Evolutionary conservation across 2,888 invertebrate species (phyloP).

Genomic region (Cantharis flavilabris): DNA sequence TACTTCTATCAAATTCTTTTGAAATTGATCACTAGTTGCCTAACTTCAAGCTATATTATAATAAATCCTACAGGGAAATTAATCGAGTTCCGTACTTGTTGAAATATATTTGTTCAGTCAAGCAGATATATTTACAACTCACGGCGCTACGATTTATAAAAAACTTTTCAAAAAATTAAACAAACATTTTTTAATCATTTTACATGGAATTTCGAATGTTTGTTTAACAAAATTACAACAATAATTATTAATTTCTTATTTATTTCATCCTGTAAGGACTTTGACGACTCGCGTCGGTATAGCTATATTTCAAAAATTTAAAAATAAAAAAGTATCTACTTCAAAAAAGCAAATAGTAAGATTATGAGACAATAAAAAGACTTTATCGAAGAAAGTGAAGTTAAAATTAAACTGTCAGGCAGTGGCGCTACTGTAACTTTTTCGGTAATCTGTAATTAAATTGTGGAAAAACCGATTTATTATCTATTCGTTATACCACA

Average conservation of each 20-base stretch:
- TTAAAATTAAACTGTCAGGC: neutral
- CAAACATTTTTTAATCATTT: neutral
- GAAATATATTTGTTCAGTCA: neutral
- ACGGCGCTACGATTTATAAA: neutral
- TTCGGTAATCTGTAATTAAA: neutral
- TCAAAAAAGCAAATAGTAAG: neutral
- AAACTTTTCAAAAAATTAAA: neutral
- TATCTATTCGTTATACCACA: too few relatives aligned
- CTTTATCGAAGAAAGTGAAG: neutral
- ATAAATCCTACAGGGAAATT: neutral
- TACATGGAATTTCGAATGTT: neutral
- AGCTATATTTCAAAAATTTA: too few relatives aligned
- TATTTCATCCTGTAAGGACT: too few relatives aligned
- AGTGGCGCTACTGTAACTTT: neutral
- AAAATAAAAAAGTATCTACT: neutral
- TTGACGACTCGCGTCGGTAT: too few relatives aligned
- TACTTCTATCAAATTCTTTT: neutral
- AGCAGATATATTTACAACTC: neutral
- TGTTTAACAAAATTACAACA: too few relatives aligned
- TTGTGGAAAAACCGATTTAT: neutral
- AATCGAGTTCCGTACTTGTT: neutral
- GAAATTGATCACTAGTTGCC: neutral
- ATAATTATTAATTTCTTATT: too few relatives aligned
- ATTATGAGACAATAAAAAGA: neutral
- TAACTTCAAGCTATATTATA: neutral